Evolutionary conservation across 2,113 vertebrate genomes (phyloP), one percentile per base, ranked within the genome.

Genomic region (Muntiacus reevesi): DNA sequence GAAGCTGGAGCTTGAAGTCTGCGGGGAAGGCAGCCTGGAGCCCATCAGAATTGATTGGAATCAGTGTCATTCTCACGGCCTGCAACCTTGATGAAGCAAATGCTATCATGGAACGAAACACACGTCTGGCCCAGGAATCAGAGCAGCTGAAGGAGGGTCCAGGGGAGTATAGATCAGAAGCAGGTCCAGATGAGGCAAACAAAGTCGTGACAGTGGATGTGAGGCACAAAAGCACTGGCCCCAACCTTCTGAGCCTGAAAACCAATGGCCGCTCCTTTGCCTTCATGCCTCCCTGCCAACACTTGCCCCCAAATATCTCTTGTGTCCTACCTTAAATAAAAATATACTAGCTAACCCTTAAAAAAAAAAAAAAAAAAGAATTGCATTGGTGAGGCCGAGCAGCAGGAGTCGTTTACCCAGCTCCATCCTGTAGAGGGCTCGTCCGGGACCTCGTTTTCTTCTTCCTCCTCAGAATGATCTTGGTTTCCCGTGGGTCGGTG

Each of bases 151-250:
- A 52, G 59, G 83, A 62, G 50, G 17, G 12, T 23, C 54, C 23
- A 11, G 14, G n/a, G 12, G 28, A 57, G 6, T 6, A 11, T 19
- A n/a, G 76, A 7, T 43, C 15, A 45, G 33, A 17, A 43, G 11
- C 19, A 94, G 50, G 64, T 30, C 43, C 23, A 83, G 52, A 7
- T 8, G 40, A 76, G 47, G 54, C 28, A 36, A 17, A 33, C 2
- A 7, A 33, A 4, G 10, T 47, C 9, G 9, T 12, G 40, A 15
- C 12, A 9, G 2, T 2, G 12, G 13, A 1, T 23, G 7, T 40
- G 50, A 36, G 79, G 33, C 19, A 0, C 64, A 1, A 0, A 33
- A 17, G 7, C 74, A 33, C 30, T 19, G 21, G 27, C 45, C 9
- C 23, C 43, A 33, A 1, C 10, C 27, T 62, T 59, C 47, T 14